phyloP scores from a whole-genome alignment of 2,113 vertebrate genomes.

The Raja brachyura region DNA sequence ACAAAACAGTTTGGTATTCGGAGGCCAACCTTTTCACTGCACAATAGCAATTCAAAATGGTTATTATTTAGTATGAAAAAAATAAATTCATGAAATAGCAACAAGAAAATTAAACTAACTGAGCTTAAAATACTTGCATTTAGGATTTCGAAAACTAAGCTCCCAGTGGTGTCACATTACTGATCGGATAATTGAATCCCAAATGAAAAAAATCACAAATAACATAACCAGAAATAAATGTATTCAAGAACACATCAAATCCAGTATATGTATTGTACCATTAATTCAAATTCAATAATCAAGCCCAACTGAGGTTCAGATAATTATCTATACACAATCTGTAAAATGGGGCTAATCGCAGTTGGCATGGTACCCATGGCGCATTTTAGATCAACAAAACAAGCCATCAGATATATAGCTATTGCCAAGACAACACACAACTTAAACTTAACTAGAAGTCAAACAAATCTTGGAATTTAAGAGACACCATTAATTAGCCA shows the following conservation, averaged over 20 bases:
- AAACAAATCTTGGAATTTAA: background rate
- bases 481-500: background rate
- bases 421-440: slow-evolving; percentile 15
- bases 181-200: background rate
- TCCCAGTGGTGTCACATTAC: background rate
- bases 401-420: background rate
- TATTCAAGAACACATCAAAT: slow-evolving; percentile 16
- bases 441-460: slow-evolving; percentile 25
- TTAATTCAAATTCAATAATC: slow-evolving; percentile 3
- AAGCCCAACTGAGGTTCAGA: background rate
- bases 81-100: background rate
- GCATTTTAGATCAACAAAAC: background rate
- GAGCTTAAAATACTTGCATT: background rate
- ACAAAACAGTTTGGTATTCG: background rate
- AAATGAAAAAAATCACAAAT: background rate
- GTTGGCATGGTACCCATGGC: background rate
- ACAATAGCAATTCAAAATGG: slow-evolving; percentile 25
- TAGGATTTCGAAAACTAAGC: background rate
- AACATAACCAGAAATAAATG: slow-evolving; percentile 17
- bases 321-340: background rate
- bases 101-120: background rate
- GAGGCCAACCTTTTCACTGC: background rate
- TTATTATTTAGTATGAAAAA: background rate
- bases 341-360: background rate
- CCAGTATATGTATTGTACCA: background rate